Conservation (phyloP, 1,140 invertebrate genomes). For the Hermetia illucens region DNA sequence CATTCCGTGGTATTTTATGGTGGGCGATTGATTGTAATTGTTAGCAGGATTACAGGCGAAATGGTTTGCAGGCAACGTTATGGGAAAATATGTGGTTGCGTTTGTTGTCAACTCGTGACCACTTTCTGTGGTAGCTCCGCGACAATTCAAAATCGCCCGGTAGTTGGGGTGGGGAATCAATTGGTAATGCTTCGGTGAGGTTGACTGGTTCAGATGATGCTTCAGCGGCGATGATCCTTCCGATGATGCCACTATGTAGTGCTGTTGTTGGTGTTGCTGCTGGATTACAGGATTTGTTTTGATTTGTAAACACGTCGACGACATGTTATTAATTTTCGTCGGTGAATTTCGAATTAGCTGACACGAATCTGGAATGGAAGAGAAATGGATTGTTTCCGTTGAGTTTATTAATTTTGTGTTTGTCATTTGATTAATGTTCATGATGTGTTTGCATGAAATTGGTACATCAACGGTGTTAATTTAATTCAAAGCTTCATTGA, state of each 20-base stretch:
- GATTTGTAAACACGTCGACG: slow-evolving; percentile 7
- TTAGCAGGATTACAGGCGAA: not conserved
- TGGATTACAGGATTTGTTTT: not conserved
- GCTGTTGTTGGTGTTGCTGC: slow-evolving; percentile 2
- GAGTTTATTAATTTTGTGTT: too few relatives aligned
- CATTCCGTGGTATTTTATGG: not conserved
- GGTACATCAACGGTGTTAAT: too few relatives aligned
- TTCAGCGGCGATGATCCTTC: not conserved
- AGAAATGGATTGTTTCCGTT: too few relatives aligned
- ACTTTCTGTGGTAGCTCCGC: not conserved
- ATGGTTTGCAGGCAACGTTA: not conserved
- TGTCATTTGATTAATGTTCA: too few relatives aligned
- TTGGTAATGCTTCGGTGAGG: not conserved
- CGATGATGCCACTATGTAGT: slow-evolving; percentile 15
- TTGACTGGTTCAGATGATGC: not conserved
- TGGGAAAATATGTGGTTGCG: not conserved
- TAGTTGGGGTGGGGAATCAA: not conserved
- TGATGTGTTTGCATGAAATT: too few relatives aligned
- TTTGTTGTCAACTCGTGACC: not conserved
- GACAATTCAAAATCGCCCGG: not conserved
- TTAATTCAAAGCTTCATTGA: too few relatives aligned
- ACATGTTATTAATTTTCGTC: slow-evolving; percentile 16
- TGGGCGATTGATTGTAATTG: not conserved
- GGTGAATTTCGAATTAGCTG: slow-evolving; percentile 22
- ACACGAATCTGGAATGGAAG: slow-evolving; percentile 19